These are phyloP conservation scores for Drosophila koepferae DNA, from an alignment of 2,888 invertebrate genomes.

Conservation along the genomic window DNA sequence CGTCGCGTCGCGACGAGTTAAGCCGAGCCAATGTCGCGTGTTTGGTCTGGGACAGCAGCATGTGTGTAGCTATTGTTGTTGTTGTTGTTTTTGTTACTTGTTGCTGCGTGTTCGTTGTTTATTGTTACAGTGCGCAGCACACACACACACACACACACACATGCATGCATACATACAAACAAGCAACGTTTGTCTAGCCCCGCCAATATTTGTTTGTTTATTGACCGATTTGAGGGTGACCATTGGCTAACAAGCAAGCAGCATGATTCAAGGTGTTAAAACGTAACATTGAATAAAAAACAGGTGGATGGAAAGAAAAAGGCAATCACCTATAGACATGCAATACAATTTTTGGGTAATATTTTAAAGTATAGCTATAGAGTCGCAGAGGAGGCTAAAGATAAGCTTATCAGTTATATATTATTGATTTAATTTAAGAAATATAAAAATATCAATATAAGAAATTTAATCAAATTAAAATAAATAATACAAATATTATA, in stretches of 20 bases:
- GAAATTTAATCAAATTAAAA: too few species aligned
- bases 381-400: background rate
- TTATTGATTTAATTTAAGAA: too few species aligned
- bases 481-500: too few species aligned
- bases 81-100: slow-evolving; percentile 51
- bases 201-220: slow-evolving; percentile 78
- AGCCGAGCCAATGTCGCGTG: slow-evolving; percentile 71
- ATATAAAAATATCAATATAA: too few species aligned
- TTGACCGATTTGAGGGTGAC: slow-evolving; percentile 76
- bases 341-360: background rate
- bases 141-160: slow-evolving; percentile 34
- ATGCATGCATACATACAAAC: slow-evolving; percentile 11
- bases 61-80: slow-evolving; percentile 60
- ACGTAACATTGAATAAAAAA: slow-evolving; percentile 38
- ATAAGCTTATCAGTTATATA: too few species aligned
- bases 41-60: slow-evolving; percentile 54
- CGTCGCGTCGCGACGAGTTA: slow-evolving; percentile 1
- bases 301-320: background rate
- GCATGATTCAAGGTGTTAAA: slow-evolving; percentile 49
- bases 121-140: slow-evolving; percentile 71
- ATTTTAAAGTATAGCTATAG: background rate
- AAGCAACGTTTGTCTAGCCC: slow-evolving; percentile 68
- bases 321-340: slow-evolving; percentile 15
- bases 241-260: slow-evolving; percentile 57
- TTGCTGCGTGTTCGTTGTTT: slow-evolving; percentile 62